These are phyloP conservation scores for Syngnathus typhle DNA, from an alignment of 2,113 vertebrate genomes.

Conservation along the genomic window DNA sequence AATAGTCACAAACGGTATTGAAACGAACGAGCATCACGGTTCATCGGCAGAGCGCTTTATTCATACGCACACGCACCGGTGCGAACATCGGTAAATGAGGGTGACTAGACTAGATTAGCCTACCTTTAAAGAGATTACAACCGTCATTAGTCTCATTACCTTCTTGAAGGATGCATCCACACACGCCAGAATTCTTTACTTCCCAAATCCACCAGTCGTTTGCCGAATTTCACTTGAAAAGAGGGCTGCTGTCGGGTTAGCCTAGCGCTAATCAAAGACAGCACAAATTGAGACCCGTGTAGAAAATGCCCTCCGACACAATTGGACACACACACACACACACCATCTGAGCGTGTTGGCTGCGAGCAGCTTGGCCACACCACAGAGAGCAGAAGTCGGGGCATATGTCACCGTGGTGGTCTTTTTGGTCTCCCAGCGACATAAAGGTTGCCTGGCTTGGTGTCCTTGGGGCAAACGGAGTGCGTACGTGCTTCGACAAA, in stretches of 20 bases:
- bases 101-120: constrained; percentile 69
- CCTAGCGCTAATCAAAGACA: constrained; percentile 29
- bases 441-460: constrained; percentile 67
- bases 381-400: constrained; percentile 70
- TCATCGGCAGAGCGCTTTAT: background rate
- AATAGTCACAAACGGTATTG: no score
- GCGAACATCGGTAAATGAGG: constrained; percentile 47
- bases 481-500: constrained; percentile 4
- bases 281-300: constrained; percentile 55
- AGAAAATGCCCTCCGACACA: constrained; percentile 55
- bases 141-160: constrained; percentile 66
- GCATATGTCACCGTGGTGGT: constrained; percentile 71
- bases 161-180: constrained; percentile 42
- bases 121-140: constrained; percentile 71
- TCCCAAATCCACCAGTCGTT: constrained; percentile 8
- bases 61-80: background rate
- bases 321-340: constrained; percentile 49
- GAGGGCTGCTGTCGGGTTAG: background rate
- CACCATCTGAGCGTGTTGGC: constrained; percentile 68
- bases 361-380: constrained; percentile 68
- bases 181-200: constrained; percentile 15
- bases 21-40: background rate
- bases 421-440: constrained; percentile 69
- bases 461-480: constrained; percentile 60
- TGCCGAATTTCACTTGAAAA: constrained; percentile 5